Percentiles rank a stretch among this genome's conserved stretches.
These are phyloP conservation scores for Saxicola maurus DNA, from an alignment of 2,797 vertebrate species.

Conservation along the genomic window DNA sequence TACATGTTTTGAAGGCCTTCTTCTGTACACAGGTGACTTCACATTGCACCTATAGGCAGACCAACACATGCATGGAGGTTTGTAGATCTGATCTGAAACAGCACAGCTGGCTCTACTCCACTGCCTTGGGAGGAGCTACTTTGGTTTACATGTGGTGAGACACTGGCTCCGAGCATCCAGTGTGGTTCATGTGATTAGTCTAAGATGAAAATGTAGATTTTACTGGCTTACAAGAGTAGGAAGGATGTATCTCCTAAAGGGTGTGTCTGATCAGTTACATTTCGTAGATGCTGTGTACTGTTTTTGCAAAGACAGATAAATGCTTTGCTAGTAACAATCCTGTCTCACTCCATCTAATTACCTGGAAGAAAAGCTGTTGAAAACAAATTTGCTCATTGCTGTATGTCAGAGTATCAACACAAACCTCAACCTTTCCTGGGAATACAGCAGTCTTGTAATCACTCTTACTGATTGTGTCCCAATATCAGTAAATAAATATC, in stretches of 20 bases:
- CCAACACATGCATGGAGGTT: neutral
- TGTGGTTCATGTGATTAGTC: neutral
- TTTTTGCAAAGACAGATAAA: constrained; percentile 14
- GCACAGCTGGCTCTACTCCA: neutral
- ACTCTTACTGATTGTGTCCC: neutral
- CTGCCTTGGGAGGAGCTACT: neutral
- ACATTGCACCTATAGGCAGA: neutral
- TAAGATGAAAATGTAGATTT: constrained; percentile 29
- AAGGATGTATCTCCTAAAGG: constrained; percentile 20
- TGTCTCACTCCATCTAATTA: constrained; percentile 13
- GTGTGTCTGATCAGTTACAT: constrained; percentile 23
- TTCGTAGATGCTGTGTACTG: neutral
- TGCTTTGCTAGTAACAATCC: constrained; percentile 8
- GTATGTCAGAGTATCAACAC: neutral
- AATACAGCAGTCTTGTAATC: neutral
- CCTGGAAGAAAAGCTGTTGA: constrained; percentile 4
- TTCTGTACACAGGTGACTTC: neutral
- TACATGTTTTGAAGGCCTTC: neutral
- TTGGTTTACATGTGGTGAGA: constrained; percentile 10
- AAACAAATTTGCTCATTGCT: constrained; percentile 17
- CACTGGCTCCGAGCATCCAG: neutral
- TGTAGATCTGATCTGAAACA: neutral
- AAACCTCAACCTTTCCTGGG: neutral
- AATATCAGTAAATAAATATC: neutral
- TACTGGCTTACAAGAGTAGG: neutral